Evolutionary conservation across 2,113 vertebrate genomes (phyloP), one percentile per base, ranked within the genome.

Genomic region (Gobiocypris rarus): DNA sequence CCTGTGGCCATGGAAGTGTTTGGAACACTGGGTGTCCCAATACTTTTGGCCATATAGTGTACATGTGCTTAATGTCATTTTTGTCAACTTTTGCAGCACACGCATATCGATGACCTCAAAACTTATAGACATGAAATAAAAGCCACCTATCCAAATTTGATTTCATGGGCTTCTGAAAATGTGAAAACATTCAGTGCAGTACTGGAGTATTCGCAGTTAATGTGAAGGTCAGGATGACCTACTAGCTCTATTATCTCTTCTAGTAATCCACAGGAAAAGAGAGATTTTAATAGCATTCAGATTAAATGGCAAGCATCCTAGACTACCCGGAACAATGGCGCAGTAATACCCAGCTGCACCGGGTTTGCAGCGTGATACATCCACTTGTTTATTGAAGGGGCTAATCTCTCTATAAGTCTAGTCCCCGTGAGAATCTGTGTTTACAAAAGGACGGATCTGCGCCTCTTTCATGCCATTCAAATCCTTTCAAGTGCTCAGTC

Each of bases 401-500:
- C 75, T 84, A 86, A 86, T 79, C 84, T 88, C 63, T 81, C 63
- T 48, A 73, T 79, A 70, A 71, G 48, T 76, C 81, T 69, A 13
- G 74, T 82, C 61, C 81, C 78, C n/a, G 17, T 50, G 85, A 81
- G 76, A 63, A 74, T 83, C 24, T 11, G 34, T 83, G 84, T 84
- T 83, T 85, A 85, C 81, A 43, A 83, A 58, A 15, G 73, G 71
- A 83, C 26, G 58, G 52, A 73, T 81, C 76, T 74, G 31, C 34
- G 50, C 83, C 45, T 54, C 67, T 78, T 82, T 67, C 71, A 86
- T 82, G 50, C 79, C 58, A 79, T 81, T 84, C 70, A 85, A 86
- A 86, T 87, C 82, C 83, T 85, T 86, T 86, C 79, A 88, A 81
- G 80, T 84, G 83, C 43, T 58, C 67, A 48, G 80, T 86, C 76